These are phyloP conservation scores for Lophius americanus DNA, from an alignment of 2,797 vertebrate species.

Conservation along the genomic window DNA sequence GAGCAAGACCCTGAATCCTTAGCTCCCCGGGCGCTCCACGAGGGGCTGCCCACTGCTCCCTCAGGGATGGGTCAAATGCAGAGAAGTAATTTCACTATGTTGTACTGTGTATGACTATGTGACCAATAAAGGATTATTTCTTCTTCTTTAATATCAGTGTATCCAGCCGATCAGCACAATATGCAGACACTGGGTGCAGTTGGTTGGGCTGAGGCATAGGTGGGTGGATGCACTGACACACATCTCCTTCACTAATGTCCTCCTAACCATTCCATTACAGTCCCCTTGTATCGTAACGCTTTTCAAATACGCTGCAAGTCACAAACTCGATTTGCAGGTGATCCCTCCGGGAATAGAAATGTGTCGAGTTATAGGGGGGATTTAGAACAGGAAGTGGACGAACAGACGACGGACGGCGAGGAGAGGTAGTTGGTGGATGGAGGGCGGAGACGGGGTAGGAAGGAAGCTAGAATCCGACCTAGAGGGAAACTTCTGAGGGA, in stretches of 20 bases:
- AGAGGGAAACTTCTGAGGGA: constrained; percentile 64
- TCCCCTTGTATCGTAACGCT: constrained; percentile 72
- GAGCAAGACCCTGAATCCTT: too few relatives aligned
- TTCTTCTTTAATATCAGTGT: constrained; percentile 36
- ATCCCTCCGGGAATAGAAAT: constrained; percentile 59
- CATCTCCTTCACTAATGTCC: constrained; percentile 74
- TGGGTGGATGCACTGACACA: constrained; percentile 63
- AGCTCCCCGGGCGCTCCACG: too few relatives aligned
- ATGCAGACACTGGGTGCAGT: constrained; percentile 38
- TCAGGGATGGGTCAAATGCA: too few relatives aligned
- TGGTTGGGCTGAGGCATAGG: constrained; percentile 35
- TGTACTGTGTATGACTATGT: too few relatives aligned
- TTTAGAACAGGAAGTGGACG: constrained; percentile 55
- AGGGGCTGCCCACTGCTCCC: too few relatives aligned
- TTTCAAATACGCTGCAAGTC: constrained; percentile 60
- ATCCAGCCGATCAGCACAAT: constrained; percentile 42
- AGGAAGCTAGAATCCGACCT: constrained; percentile 39
- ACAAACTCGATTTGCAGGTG: constrained; percentile 67
- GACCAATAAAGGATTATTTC: constrained; percentile 36
- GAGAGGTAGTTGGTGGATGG: constrained; percentile 40
- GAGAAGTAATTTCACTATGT: too few relatives aligned
- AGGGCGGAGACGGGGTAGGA: constrained; percentile 3
- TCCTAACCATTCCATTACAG: constrained; percentile 80
- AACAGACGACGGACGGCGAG: neutral
- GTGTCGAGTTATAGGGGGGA: constrained; percentile 56